Evolutionary conservation across 2,113 vertebrate genomes (phyloP).

Genomic region (Chrysochloris asiatica): DNA sequence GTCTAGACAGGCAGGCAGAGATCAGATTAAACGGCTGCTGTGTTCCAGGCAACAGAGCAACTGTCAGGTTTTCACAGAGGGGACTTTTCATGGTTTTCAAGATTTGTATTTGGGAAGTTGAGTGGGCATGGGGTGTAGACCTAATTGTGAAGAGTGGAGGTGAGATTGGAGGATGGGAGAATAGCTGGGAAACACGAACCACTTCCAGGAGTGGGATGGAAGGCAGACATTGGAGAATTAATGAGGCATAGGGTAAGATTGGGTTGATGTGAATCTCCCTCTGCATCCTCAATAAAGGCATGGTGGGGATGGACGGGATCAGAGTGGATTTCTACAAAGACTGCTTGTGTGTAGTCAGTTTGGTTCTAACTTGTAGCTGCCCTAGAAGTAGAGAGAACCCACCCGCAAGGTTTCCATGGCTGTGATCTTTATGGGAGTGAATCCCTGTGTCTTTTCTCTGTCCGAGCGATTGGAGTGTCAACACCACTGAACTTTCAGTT

Average conservation of each 20-base stretch:
- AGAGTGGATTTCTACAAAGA: not conserved
- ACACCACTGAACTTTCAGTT: too few species aligned
- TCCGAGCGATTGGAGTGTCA: too few species aligned
- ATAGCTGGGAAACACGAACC: not conserved
- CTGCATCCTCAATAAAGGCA: not conserved
- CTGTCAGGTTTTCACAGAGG: not conserved
- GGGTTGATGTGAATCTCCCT: not conserved
- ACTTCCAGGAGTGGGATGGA: not conserved
- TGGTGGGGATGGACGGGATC: not conserved
- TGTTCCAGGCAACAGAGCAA: not conserved
- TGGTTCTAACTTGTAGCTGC: not conserved
- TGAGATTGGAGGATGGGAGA: not conserved
- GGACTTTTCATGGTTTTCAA: not conserved
- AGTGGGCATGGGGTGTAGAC: too few species aligned
- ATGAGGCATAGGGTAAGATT: not conserved
- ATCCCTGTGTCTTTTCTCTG: not conserved
- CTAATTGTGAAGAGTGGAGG: too few species aligned
- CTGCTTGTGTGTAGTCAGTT: not conserved
- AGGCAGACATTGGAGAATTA: not conserved
- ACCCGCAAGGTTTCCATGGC: not conserved
- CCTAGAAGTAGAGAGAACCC: not conserved
- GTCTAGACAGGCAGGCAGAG: not conserved
- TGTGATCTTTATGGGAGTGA: not conserved
- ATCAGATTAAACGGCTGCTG: not conserved
- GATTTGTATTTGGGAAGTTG: too few species aligned